Evolutionary conservation across 2,797 vertebrate species (phyloP).

Genomic region (Serranus cabrilla): DNA sequence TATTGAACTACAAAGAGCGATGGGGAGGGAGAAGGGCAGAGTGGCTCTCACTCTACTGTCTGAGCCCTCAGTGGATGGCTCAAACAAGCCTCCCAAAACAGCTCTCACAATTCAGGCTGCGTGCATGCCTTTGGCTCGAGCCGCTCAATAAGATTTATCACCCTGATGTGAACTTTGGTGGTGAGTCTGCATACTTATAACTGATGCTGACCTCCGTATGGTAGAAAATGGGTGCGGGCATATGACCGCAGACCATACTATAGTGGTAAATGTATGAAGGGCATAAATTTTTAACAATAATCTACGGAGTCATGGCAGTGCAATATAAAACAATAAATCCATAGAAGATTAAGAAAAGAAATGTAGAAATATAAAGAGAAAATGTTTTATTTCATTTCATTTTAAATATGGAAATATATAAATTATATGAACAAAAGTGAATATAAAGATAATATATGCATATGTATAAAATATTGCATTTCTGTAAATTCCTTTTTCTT

Average conservation of each 20-base stretch:
- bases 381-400: too few relatives aligned
- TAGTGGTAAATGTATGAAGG: neutral
- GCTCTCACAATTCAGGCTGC: constrained; percentile 53
- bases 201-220: constrained; percentile 9
- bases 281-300: neutral
- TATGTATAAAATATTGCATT: too few relatives aligned
- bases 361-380: too few relatives aligned
- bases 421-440: too few relatives aligned
- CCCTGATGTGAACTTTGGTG: constrained; percentile 18
- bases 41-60: constrained; percentile 51
- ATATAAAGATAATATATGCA: too few relatives aligned
- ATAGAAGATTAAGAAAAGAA: too few relatives aligned
- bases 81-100: constrained; percentile 47
- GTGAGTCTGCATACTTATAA: neutral
- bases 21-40: constrained; percentile 36
- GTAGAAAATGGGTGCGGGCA: neutral
- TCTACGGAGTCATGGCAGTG: too few relatives aligned
- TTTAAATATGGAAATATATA: too few relatives aligned
- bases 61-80: constrained; percentile 40
- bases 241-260: neutral
- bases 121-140: constrained; percentile 27
- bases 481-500: too few relatives aligned
- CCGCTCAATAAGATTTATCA: constrained; percentile 39
- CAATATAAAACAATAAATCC: too few relatives aligned
- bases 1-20: constrained; percentile 73